Evolutionary conservation across 2,113 vertebrate species (phyloP).

Genomic region (Calidris pygmaea): DNA sequence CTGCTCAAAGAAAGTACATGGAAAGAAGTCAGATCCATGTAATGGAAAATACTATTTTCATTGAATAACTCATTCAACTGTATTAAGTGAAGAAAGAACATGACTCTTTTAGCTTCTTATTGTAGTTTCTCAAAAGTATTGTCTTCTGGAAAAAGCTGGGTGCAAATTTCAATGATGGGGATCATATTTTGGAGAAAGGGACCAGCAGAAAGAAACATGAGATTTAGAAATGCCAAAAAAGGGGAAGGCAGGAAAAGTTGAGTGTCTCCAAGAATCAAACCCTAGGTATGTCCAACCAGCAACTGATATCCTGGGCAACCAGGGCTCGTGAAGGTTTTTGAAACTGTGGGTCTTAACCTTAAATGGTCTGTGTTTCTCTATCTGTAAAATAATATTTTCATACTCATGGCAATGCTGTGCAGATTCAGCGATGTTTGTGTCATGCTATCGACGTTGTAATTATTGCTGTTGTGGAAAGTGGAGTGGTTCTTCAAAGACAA

Average conservation of each 20-base stretch:
- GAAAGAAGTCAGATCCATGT: not conserved
- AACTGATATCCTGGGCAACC: not conserved
- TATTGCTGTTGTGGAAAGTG: slow-evolving; percentile 23
- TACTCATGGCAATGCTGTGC: not conserved
- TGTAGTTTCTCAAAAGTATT: not conserved
- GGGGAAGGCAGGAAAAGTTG: not conserved
- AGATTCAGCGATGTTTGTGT: not conserved
- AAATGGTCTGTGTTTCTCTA: not conserved
- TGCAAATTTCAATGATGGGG: not conserved
- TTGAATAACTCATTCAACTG: not conserved
- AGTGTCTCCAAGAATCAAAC: not conserved
- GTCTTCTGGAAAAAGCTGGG: not conserved
- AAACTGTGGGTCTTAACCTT: not conserved
- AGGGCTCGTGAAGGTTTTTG: not conserved
- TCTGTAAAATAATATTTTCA: not conserved
- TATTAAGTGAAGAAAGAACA: not conserved
- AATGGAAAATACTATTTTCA: not conserved
- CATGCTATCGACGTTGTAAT: not conserved
- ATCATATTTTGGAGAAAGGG: not conserved
- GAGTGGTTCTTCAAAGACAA: slow-evolving; percentile 62
- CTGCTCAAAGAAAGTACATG: not conserved
- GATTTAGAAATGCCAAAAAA: not conserved
- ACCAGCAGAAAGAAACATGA: not conserved
- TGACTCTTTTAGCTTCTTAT: not conserved
- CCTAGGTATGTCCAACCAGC: not conserved